These are phyloP conservation scores for Tetragnatha montana DNA, from an alignment of 2,888 invertebrate genomes.

Conservation along the genomic window DNA sequence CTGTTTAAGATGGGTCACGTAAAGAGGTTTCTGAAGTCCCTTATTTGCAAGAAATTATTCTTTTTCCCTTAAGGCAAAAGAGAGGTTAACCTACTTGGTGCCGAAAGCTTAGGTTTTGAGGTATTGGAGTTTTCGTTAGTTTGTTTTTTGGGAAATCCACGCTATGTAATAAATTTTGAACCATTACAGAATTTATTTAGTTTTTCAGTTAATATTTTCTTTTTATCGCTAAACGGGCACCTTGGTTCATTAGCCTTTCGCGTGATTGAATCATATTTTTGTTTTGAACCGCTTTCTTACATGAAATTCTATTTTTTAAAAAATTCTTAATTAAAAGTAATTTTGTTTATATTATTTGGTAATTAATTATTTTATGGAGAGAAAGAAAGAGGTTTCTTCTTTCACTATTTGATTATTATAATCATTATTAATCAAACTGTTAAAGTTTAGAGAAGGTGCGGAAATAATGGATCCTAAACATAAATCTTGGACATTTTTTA, in stretches of 20 bases:
- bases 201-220: background rate
- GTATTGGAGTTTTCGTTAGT: background rate
- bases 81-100: background rate
- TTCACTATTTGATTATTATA: background rate
- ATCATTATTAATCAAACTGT: no score
- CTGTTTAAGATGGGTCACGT: constrained; percentile 46
- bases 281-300: background rate
- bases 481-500: no score
- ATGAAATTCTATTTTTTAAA: background rate
- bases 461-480: no score
- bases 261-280: background rate
- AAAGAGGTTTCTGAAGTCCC: constrained; percentile 16
- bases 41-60: constrained; percentile 31
- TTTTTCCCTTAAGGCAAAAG: background rate
- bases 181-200: background rate
- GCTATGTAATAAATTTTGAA: background rate
- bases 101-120: background rate
- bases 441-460: no score
- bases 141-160: background rate
- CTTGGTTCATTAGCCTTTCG: background rate
- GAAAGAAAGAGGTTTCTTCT: background rate
- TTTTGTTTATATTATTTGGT: background rate
- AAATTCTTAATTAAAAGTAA: background rate
- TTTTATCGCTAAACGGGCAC: no score
- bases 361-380: background rate